phyloP scores from a whole-genome alignment of 2,113 vertebrate species.

The Rhabdornis inornatus region DNA sequence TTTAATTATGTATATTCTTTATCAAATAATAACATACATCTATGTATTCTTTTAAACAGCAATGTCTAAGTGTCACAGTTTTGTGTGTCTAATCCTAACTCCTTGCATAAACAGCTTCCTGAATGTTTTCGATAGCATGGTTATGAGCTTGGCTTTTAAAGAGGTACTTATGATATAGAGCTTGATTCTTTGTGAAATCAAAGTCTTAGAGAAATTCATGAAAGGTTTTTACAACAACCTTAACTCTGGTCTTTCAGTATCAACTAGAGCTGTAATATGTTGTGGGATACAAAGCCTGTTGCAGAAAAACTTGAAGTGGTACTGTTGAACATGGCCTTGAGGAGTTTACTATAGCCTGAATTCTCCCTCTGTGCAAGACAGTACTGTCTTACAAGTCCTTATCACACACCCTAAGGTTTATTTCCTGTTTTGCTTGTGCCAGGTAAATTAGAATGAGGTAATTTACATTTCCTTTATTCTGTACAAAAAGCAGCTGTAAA shows the following conservation, averaged over 20 bases:
- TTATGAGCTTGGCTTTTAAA: neutral
- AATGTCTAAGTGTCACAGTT: neutral
- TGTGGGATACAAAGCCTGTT: neutral
- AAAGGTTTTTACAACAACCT: neutral
- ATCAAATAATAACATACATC: slow-evolving; percentile 17
- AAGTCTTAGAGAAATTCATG: neutral
- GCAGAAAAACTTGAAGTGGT: neutral
- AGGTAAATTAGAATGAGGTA: neutral
- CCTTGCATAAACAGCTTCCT: neutral
- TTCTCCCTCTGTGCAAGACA: neutral
- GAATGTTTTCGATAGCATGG: neutral
- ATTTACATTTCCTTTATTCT: neutral
- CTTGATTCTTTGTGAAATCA: neutral
- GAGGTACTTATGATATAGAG: neutral
- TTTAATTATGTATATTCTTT: slow-evolving; percentile 42
- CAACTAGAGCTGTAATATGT: neutral
- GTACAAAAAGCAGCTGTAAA: neutral
- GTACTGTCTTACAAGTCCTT: neutral
- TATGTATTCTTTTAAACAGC: neutral
- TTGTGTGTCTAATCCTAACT: neutral
- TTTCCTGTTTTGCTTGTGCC: neutral
- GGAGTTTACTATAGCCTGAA: neutral
- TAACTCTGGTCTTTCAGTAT: neutral
- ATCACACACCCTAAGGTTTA: neutral
- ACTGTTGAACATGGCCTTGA: neutral